Base-by-base conservation (phyloP, 2,113 vertebrate genomes). In the Ellobius talpinus region DNA sequence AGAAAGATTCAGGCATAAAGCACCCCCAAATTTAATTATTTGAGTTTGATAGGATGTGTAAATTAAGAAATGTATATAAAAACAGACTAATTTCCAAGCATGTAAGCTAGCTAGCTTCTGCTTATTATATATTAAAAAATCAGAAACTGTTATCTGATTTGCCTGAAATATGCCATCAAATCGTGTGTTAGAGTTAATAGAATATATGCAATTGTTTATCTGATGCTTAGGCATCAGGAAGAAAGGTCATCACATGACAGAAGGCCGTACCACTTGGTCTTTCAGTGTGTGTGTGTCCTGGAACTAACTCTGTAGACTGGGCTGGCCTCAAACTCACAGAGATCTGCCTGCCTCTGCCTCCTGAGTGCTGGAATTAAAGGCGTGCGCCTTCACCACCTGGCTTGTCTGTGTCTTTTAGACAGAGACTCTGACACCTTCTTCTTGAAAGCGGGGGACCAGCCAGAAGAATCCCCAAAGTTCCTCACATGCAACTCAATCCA, bases 31-130 rank as follows among this genome's bases (percentile, higher is more conserved):
- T n/a, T 66, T 70, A 86, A 94, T 87, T 73, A 72, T 72, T 90
- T 95, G 74, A 95, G 76, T 95, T 76, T 36, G 29, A 91, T 65
- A 6, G 72, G 76, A 5, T 3, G 36, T 86, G 10, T n/a, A 45
- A 8, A 74, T 88, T 95, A 45, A 73, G 77, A 88, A 87, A 89
- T 90, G 33, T 70, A 29, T 42, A 87, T 90, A 76, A 94, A 90
- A 92, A 58, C 63, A 66, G 12, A 24, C 52, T 61, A 96, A 65
- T 65, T 55, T 79, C 72, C 17, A 88, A 85, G 39, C 45, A 45
- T 68, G 42, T 31, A 70, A 92, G 61, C 52, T 93, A 93, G 87
- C 65, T 19, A 66, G 45, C 26, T 91, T 81, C 24, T 52, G 31
- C n/a, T 94, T 92, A 87, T 72, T 91, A 11, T 73, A 77, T 87